Conservation (phyloP, 1,140 invertebrate species). For the Semibalanus balanoides region DNA sequence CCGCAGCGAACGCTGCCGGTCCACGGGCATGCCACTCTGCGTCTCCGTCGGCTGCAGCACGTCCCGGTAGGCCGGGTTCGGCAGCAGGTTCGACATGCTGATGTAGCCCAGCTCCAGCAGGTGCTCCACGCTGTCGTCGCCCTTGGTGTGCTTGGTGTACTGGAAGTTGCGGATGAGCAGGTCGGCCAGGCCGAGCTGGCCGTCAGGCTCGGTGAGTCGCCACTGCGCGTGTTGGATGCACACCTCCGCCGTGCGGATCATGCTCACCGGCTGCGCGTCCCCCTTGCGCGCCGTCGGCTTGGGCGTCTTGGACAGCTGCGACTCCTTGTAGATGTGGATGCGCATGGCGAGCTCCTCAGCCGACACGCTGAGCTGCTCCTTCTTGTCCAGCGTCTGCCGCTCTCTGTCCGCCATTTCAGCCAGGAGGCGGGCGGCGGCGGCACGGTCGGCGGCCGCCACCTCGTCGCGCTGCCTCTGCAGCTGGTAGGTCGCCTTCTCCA, state of each 20-base stretch:
- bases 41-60: conserved; percentile 76
- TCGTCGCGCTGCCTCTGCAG: conserved; percentile 65
- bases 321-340: conserved; percentile 74
- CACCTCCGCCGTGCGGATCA: conserved; percentile 85
- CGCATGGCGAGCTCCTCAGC: conserved; percentile 89
- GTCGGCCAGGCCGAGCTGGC: conserved; percentile 92
- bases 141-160: conserved; percentile 92
- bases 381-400: conserved; percentile 28
- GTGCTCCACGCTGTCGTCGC: conserved; percentile 94
- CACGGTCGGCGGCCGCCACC: conserved; percentile 44
- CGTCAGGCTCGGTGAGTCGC: conserved; percentile 92
- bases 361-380: conserved; percentile 65
- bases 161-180: conserved; percentile 89
- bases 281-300: conserved; percentile 9
- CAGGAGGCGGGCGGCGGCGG: background rate
- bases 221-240: conserved; percentile 98
- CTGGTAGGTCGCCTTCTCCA: conserved; percentile 83
- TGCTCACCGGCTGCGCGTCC: conserved; percentile 30
- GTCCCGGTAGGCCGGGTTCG: conserved; percentile 87
- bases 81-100: conserved; percentile 83
- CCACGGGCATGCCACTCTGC: conserved; percentile 75
- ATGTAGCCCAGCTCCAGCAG: conserved; percentile 93
- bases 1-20: conserved; percentile 62
- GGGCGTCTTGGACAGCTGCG: conserved; percentile 41
- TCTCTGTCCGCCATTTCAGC: background rate